Evolutionary conservation across 1,140 invertebrate genomes (phyloP).

Genomic region (Periplaneta americana): DNA sequence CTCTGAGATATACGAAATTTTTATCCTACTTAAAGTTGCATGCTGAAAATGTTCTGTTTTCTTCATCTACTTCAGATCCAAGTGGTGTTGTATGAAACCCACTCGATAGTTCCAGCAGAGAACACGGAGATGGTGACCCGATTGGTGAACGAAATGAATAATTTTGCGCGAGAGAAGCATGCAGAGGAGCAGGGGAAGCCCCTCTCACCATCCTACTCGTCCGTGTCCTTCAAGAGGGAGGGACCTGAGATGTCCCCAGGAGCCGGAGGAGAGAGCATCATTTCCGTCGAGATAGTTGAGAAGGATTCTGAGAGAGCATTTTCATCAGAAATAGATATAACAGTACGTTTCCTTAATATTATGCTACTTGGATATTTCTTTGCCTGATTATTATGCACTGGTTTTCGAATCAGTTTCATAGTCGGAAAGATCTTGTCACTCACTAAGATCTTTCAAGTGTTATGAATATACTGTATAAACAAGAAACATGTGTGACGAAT

Average conservation of each 20-base stretch:
- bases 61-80: constrained; percentile 55
- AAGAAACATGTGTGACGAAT: no score
- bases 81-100: constrained; percentile 62
- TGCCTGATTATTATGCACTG: no score
- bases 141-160: constrained; percentile 54
- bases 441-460: no score
- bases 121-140: constrained; percentile 55
- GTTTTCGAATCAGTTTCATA: no score
- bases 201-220: background rate
- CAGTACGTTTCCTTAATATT: no score
- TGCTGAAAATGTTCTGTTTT: no score
- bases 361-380: no score
- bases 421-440: no score
- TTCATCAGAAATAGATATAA: background rate
- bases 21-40: no score
- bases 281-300: background rate
- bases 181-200: constrained; percentile 35
- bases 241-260: constrained; percentile 5
- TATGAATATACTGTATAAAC: no score
- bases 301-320: background rate
- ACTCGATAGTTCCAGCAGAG: constrained; percentile 59
- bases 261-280: background rate
- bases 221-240: constrained; percentile 15
- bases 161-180: constrained; percentile 53
- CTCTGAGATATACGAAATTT: no score